These are phyloP conservation scores for Halcyon chelicuti DNA, from an alignment of 2,797 vertebrate species.

Conservation along the genomic window DNA sequence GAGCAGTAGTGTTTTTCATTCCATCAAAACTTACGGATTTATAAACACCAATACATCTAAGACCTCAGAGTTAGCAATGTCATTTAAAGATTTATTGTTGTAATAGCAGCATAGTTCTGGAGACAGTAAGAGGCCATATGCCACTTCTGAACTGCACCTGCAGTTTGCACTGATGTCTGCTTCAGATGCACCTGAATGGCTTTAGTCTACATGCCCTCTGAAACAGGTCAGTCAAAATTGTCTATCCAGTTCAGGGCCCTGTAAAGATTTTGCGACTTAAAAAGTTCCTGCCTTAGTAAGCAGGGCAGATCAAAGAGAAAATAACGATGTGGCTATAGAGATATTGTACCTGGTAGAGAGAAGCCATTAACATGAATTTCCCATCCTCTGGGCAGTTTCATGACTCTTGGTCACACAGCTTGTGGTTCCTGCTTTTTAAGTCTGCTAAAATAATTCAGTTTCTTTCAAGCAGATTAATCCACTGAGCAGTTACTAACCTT, in stretches of 20 bases:
- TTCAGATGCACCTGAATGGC: not conserved
- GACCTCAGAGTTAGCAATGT: not conserved
- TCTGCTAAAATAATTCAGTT: not conserved
- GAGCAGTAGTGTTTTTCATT: not conserved
- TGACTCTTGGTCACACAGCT: not conserved
- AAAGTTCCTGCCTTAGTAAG: not conserved
- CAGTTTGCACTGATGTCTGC: not conserved
- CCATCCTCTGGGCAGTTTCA: not conserved
- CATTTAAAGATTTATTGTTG: slow-evolving; percentile 1
- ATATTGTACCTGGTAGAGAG: not conserved
- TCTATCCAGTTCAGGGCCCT: not conserved
- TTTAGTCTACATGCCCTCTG: not conserved
- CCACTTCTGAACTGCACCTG: not conserved
- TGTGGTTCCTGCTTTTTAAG: not conserved
- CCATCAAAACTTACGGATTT: not conserved
- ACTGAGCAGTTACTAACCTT: not conserved
- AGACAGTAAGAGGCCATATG: not conserved
- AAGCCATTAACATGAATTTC: not conserved
- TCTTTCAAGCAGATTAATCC: not conserved
- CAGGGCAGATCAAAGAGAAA: not conserved
- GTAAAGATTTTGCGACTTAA: not conserved
- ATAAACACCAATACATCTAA: not conserved
- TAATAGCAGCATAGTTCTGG: not conserved
- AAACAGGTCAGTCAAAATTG: not conserved
- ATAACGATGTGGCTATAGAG: not conserved